Base-by-base conservation (phyloP, 2,888 invertebrate species). In the Leptinotarsa rubiginosa region DNA sequence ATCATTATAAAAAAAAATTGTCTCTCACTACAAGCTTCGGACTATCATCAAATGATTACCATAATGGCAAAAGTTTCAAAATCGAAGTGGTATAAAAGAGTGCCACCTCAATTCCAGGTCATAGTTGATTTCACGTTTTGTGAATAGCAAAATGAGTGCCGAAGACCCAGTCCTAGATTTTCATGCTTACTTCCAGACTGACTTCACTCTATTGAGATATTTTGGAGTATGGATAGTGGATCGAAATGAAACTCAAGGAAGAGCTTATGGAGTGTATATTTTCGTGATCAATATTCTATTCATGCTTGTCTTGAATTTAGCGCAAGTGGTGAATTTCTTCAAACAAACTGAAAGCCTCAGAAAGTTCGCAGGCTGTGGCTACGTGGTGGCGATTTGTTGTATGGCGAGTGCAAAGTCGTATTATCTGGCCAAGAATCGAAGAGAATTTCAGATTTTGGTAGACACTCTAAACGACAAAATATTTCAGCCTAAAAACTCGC, bases 401-500 rank as follows among this genome's bases (percentile, higher is more conserved):
- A 68, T 72, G 68, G 72, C 41, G 3, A 72, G 49, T 47, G 31
- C 67, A 15, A 72, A 68, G 25, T 50, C 70, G 10, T 72, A 31
- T 22, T 72, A 47, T 52, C 4, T 72, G 2, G 66, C 66, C 31
- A 59, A 31, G 47, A 31, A 68, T 31, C 20, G 72, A 47, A 64
- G 50, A 16, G 68, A 62, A 10, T 20, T 74, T 12, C n/a, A 18
- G 15, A 5, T n/a, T 13, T 66, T 70, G 3, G 20, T 50, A 5
- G 50, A 65, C 3, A 13, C 56, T 47, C 59, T 79, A 1, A 70
- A 75, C 25, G 65, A 68, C 10, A 56, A 72, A 1, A 13, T 65
- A 3, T 81, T 80, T 72, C 72, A 72, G 69, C 78, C 79, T 13
- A 76, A 67, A 41, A 73, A 72, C 47, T 18, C 52, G 1, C 41